Evolutionary conservation across 2,797 vertebrate genomes (phyloP).

Genomic region (Myotis vivesi): DNA sequence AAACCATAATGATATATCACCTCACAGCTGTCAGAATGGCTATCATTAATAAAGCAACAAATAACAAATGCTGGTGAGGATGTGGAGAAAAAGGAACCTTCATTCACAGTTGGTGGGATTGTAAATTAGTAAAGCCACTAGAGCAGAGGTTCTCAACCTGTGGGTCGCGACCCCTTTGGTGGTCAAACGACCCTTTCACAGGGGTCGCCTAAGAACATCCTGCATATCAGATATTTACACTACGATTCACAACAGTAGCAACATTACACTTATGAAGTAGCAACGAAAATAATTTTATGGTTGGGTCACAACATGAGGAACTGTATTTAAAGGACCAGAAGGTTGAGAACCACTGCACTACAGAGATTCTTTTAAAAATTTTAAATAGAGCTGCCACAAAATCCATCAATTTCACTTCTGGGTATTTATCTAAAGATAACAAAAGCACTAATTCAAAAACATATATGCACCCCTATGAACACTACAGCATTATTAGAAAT

Average conservation of each 20-base stretch:
- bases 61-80: not conserved
- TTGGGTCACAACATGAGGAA: too few species aligned
- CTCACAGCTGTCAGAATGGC: not conserved
- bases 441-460: not conserved
- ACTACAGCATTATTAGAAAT: not conserved
- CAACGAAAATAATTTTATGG: too few species aligned
- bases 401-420: not conserved
- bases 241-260: too few species aligned
- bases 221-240: too few species aligned
- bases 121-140: not conserved
- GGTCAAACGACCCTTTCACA: too few species aligned
- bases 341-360: not conserved
- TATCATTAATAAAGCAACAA: not conserved
- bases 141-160: too few species aligned
- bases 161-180: too few species aligned
- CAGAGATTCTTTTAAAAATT: not conserved
- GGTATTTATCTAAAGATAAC: not conserved
- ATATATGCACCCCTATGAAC: not conserved
- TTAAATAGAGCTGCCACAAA: not conserved
- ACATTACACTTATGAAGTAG: too few species aligned
- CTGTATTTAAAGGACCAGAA: too few species aligned
- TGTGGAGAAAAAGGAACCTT: not conserved
- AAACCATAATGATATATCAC: not conserved
- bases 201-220: too few species aligned
- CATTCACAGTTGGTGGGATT: not conserved